Evolutionary conservation across 2,797 vertebrate genomes (phyloP), one percentile per base, ranked within the genome.

Genomic region (Rachycentron canadum): DNA sequence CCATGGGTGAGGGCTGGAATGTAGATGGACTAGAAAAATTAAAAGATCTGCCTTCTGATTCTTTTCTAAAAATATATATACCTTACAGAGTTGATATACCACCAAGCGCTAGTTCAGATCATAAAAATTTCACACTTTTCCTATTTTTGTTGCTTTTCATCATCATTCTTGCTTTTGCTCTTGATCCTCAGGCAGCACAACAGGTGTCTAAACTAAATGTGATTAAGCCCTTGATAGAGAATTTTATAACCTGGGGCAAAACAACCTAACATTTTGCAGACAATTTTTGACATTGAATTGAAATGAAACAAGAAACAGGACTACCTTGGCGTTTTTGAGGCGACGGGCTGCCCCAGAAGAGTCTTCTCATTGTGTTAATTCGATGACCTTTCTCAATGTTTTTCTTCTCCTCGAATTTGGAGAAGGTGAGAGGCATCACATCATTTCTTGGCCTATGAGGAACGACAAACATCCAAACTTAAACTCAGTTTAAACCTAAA

Each of bases 331-430:
- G 90, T 84, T 95, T 95, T 12, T 91, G 81, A 62, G 94, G 89
- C 0, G 93, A 93, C 2, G 93, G 83, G 28, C 68, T 84, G 28
- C 93, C 93, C 92, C 89, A 93, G 84, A 94, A 93, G n/a, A 95
- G 88, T 76, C 84, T 92, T 78, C 86, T 91, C 90, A 95, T 84
- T 0, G 94, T 93, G 69, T 92, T 94, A 61, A 92, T 93, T 26
- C 92, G 90, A 30, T 94, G 92, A 17, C 92, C 71, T 76, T 93
- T 94, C 82, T 95, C 94, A 0, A 72, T 90, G 70, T 59, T 94
- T 76, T 93, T 95, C 86, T 94, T 95, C 89, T 94, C 92, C 82
- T 96, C 95, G 75, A 95, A 93, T 83, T 95, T 96, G 80, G 92
- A 91, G 67, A 95, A 94, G 47, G 94, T 94, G 59, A 91, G 83